Conservation (phyloP, 1,140 invertebrate species). For the Drosophila pectinifera region DNA sequence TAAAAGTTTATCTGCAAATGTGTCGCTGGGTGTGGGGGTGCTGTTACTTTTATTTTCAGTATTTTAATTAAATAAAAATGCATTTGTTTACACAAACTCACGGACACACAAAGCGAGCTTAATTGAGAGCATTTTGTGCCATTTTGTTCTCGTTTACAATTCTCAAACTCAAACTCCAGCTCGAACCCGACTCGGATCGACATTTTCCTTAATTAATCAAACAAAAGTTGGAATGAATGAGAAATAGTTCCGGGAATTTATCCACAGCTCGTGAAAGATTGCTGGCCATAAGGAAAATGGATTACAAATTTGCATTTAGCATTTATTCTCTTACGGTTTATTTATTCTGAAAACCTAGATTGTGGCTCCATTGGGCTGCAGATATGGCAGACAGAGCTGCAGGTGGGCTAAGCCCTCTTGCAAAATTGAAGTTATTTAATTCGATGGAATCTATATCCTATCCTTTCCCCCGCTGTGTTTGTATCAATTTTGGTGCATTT, state of each 20-base stretch:
- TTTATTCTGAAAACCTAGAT: neutral
- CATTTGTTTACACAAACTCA: constrained; percentile 30
- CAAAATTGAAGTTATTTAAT: neutral
- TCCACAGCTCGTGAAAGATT: neutral
- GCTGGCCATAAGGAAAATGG: neutral
- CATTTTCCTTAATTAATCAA: constrained; percentile 34
- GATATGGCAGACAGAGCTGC: too few relatives aligned
- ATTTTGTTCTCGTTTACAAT: constrained; percentile 23
- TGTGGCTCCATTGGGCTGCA: too few relatives aligned
- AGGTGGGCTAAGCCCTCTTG: too few relatives aligned
- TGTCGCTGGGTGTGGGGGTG: constrained; percentile 13
- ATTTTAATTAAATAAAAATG: constrained; percentile 59
- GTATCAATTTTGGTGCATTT: constrained; percentile 17
- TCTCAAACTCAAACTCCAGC: constrained; percentile 3
- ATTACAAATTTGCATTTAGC: constrained; percentile 2
- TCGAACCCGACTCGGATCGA: neutral
- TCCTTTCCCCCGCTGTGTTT: neutral
- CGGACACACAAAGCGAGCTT: constrained; percentile 31
- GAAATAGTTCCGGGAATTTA: neutral
- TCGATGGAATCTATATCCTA: neutral
- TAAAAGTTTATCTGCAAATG: constrained; percentile 59
- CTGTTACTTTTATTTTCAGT: constrained; percentile 43
- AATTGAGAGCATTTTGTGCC: constrained; percentile 45
- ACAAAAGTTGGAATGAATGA: constrained; percentile 3
- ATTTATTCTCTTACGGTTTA: neutral